Conservation (phyloP, 2,888 invertebrate species). For the Acheta domesticus region DNA sequence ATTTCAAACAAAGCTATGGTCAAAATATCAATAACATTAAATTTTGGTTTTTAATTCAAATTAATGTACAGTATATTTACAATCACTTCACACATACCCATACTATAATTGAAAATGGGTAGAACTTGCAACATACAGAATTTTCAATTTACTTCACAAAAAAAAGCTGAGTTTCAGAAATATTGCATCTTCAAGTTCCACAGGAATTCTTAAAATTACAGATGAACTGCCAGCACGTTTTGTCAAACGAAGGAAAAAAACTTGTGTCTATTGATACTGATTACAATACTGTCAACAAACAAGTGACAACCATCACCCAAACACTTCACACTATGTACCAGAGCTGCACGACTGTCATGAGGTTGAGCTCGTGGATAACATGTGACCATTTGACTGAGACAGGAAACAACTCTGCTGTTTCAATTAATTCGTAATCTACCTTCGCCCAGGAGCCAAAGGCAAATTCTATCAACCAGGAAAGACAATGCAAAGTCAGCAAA, state of each 20-base stretch:
- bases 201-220: not conserved
- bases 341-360: too few species aligned
- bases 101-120: conserved; percentile 7
- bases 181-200: not conserved
- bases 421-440: conserved; percentile 53
- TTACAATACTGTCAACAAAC: not conserved
- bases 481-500: conserved; percentile 82
- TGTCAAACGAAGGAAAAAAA: too few species aligned
- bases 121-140: not conserved
- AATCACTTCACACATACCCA: not conserved
- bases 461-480: conserved; percentile 77
- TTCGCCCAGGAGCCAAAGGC: conserved; percentile 83
- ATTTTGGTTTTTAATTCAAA: not conserved
- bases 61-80: not conserved
- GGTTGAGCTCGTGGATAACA: too few species aligned
- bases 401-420: conserved; percentile 18
- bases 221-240: too few species aligned
- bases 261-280: too few species aligned
- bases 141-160: not conserved
- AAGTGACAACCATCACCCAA: conserved; percentile 1
- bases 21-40: too few species aligned
- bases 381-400: too few species aligned
- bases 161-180: not conserved
- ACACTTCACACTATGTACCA: not conserved
- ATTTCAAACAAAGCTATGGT: too few species aligned